Evolutionary conservation across 2,113 vertebrate species (phyloP).

Genomic region (Eurypyga helias): DNA sequence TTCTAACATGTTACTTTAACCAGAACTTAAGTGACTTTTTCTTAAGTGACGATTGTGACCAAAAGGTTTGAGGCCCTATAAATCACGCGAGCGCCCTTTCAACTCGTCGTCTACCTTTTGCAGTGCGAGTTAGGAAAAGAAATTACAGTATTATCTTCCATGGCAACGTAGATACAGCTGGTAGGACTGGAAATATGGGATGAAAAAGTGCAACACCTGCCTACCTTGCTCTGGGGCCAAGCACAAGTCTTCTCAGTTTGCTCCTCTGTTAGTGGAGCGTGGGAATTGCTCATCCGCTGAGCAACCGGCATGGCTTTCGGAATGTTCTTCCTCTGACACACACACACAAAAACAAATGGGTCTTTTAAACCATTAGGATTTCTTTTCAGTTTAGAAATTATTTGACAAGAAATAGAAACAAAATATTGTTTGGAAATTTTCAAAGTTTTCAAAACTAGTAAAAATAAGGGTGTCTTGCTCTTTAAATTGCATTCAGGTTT

Average conservation of each 20-base stretch:
- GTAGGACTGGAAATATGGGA: neutral
- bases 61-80: constrained; percentile 39
- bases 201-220: constrained; percentile 21
- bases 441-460: neutral
- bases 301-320: neutral
- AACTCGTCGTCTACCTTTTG: neutral
- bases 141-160: neutral
- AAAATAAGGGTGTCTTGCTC: neutral
- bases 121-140: neutral
- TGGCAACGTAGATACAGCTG: neutral
- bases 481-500: neutral
- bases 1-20: neutral
- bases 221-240: neutral
- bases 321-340: neutral
- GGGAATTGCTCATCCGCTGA: constrained; percentile 6
- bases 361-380: neutral
- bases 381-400: neutral
- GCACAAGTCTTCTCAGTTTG: constrained; percentile 20
- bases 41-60: neutral
- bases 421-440: neutral
- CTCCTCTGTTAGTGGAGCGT: neutral
- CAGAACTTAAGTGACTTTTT: neutral
- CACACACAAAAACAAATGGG: neutral
- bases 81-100: constrained; percentile 34
- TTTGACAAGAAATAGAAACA: neutral